Base-by-base conservation (phyloP, 2,797 vertebrate species). In the Falco concolor region DNA sequence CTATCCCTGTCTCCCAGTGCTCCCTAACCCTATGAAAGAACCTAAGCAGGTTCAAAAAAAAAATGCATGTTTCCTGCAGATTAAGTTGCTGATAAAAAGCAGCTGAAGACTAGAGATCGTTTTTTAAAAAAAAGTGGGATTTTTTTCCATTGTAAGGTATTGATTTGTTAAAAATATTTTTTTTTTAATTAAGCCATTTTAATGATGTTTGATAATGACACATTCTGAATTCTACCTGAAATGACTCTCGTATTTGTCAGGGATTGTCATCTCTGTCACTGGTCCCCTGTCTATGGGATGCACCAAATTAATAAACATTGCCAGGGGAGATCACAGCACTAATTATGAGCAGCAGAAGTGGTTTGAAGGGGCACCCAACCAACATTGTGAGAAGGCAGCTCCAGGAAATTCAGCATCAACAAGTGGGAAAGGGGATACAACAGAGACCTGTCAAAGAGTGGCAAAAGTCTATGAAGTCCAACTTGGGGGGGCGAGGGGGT, bases 261-360 rank as follows among this genome's bases (percentile, higher is more conserved):
- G 14, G 28, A 88, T 80, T 88, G 63, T 24, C 18, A 83, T 23
- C 6, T 34, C 3, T 32, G 65, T 30, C 12, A 73, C 3, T 54
- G 28, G 11, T 50, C 30, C 10, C 36, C 8, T 28, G 2, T 49
- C 24, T 30, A n/a, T 21, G 13, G 10, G 10, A 57, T 42, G 16
- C 5, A 87, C 8, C 50, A 81, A 14, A 68, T 23, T 28, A 84
- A 78, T 40, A 56, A 84, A 23, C 34, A 38, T 27, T 68, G 20
- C 22, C 11, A 23, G 3, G 7, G 3, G 14, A 89, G n/a, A 72
- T 75, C 49, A 79, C 50, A 64, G 17, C 15, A 68, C 23, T 22
- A 24, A 67, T 45, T 68, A 89, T 0, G 0, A 78, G 36, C 27
- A 67, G 36, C 6, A 89, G 24, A 75, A 0, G 0, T 7, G 27